These are phyloP conservation scores for Mycteria americana DNA, from an alignment of 2,797 vertebrate species.

Conservation along the genomic window DNA sequence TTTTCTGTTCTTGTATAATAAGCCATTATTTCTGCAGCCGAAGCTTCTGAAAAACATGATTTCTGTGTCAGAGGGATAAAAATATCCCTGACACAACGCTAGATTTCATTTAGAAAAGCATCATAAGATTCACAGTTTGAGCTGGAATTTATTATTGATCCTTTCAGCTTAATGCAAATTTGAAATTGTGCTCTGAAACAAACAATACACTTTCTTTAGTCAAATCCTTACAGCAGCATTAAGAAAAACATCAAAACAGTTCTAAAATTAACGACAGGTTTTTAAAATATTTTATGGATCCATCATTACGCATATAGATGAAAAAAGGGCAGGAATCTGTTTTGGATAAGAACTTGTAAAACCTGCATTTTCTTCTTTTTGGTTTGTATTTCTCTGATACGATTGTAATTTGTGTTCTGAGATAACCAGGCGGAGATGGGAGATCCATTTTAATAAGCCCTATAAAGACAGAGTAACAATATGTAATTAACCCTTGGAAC, in stretches of 20 bases:
- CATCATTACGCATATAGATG: not conserved
- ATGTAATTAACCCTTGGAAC: not conserved
- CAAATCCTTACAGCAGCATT: not conserved
- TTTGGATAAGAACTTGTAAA: not conserved
- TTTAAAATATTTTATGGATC: not conserved
- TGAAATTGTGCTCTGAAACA: not conserved
- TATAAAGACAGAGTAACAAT: not conserved
- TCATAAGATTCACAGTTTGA: constrained; percentile 24
- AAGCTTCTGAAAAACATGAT: constrained; percentile 16
- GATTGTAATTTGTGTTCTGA: not conserved
- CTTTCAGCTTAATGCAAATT: not conserved
- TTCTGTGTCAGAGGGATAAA: constrained; percentile 51
- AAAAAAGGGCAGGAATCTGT: not conserved
- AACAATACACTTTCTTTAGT: not conserved
- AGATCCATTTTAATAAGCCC: not conserved
- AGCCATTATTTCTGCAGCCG: not conserved
- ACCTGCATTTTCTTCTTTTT: not conserved
- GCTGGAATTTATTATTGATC: constrained; percentile 47
- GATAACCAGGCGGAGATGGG: not conserved
- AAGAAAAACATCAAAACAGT: not conserved
- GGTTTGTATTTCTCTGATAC: not conserved
- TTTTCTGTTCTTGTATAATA: constrained; percentile 12
- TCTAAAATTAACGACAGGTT: not conserved
- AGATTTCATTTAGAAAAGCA: constrained; percentile 23
- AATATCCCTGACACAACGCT: constrained; percentile 16